A percentile compares a stretch with the other conserved stretches of the same genome.
phyloP scores from a whole-genome alignment of 1,140 invertebrate species.

The Tribolium castaneum region DNA sequence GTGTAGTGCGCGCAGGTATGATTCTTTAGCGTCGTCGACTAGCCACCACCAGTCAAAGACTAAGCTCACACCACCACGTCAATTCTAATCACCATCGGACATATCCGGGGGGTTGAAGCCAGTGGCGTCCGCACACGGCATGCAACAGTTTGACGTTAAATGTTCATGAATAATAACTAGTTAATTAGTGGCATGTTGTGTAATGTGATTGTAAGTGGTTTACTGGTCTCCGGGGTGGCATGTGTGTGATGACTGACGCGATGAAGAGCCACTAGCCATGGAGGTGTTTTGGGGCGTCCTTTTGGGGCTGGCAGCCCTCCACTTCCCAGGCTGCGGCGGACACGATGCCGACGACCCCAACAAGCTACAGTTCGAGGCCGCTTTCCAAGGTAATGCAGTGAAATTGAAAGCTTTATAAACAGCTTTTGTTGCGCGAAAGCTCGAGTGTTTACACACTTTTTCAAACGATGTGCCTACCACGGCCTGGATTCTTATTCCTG shows the following conservation, averaged over 20 bases:
- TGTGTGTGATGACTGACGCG: conserved; percentile 54
- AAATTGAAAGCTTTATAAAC: conserved; percentile 35
- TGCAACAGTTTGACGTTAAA: conserved; percentile 56
- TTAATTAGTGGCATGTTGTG: conserved; percentile 52
- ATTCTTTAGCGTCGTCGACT: conserved; percentile 29
- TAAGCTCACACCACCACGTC: conserved; percentile 32
- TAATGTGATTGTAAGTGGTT: conserved; percentile 55
- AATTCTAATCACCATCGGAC: neutral
- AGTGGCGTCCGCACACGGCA: conserved; percentile 26
- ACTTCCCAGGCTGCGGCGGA: conserved; percentile 41
- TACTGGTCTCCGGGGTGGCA: conserved; percentile 54
- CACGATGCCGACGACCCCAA: conserved; percentile 49
- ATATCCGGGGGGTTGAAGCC: neutral
- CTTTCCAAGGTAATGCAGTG: conserved; percentile 56
- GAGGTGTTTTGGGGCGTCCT: conserved; percentile 43
- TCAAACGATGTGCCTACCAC: neutral
- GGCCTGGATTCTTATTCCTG: neutral
- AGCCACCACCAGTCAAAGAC: neutral
- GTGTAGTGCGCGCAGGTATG: conserved; percentile 47
- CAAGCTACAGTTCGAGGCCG: conserved; percentile 57
- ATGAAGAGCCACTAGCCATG: conserved; percentile 49
- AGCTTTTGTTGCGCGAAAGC: conserved; percentile 16
- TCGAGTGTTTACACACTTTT: conserved; percentile 28
- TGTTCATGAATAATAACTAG: conserved; percentile 56
- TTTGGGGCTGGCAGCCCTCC: conserved; percentile 49